These are phyloP conservation scores for Drosophila suzukii DNA, from an alignment of 1,140 invertebrate genomes.

Conservation along the genomic window DNA sequence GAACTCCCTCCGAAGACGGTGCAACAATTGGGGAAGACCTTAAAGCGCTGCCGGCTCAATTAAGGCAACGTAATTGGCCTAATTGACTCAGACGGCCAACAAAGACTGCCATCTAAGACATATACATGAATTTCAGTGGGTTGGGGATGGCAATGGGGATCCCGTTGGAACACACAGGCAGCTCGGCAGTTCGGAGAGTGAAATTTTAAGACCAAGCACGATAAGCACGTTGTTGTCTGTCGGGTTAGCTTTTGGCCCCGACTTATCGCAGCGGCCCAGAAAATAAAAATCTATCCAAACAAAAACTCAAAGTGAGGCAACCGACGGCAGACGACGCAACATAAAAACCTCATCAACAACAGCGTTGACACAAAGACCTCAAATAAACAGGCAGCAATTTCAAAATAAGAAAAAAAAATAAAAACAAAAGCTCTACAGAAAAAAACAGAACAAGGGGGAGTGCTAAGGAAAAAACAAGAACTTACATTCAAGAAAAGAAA, in stretches of 20 bases:
- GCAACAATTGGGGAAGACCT: constrained; percentile 55
- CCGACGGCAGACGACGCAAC: constrained; percentile 22
- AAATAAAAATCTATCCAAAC: constrained; percentile 56
- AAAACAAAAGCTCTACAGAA: constrained; percentile 31
- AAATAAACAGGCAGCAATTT: constrained; percentile 77
- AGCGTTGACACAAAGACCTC: constrained; percentile 79
- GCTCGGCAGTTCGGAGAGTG: constrained; percentile 47
- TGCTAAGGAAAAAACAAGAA: constrained; percentile 17
- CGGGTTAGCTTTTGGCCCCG: constrained; percentile 50
- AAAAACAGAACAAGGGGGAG: constrained; percentile 20
- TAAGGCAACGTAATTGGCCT: constrained; percentile 78
- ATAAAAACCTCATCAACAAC: constrained; percentile 64
- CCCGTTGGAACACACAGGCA: constrained; percentile 33
- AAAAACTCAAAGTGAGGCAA: constrained; percentile 68
- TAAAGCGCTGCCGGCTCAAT: constrained; percentile 69
- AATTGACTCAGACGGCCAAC: constrained; percentile 71
- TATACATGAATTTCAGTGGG: constrained; percentile 2
- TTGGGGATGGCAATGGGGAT: not conserved
- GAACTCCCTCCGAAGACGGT: constrained; percentile 13
- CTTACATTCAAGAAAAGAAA: constrained; percentile 60
- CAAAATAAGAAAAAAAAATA: constrained; percentile 54
- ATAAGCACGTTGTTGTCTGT: constrained; percentile 61
- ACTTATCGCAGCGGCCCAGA: constrained; percentile 67
- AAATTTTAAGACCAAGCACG: constrained; percentile 53
- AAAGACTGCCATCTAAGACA: constrained; percentile 42